Conservation (phyloP, 2,113 vertebrate species). For the Gobio gobio region DNA sequence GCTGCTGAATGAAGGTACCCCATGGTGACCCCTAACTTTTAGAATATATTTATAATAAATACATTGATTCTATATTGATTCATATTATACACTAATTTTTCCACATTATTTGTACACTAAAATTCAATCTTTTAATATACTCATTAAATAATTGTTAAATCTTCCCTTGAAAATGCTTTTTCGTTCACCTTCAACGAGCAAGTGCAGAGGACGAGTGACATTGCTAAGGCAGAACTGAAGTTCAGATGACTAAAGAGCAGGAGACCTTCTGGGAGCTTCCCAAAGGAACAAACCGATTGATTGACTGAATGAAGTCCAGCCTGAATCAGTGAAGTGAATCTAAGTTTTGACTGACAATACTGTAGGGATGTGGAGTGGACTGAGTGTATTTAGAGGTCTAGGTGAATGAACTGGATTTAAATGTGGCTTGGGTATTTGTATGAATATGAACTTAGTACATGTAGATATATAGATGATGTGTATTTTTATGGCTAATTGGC, state of each 20-base stretch:
- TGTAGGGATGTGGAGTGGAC: neutral
- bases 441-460: neutral
- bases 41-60: neutral
- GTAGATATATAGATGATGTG: neutral
- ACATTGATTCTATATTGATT: neutral
- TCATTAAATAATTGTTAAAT: neutral
- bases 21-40: neutral
- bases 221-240: neutral
- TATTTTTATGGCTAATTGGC: neutral
- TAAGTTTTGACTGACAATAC: neutral
- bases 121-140: neutral
- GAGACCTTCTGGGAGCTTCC: neutral
- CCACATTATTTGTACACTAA: neutral
- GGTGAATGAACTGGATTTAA: neutral
- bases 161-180: neutral
- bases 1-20: neutral
- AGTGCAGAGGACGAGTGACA: neutral
- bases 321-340: slow-evolving; percentile 14
- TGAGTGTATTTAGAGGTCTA: neutral
- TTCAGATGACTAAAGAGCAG: neutral
- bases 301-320: neutral
- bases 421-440: neutral
- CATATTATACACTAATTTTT: neutral
- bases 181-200: neutral
- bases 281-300: neutral